Conservation (phyloP, 35 echinoderm and acorn worm genomes). For the Apostichopus parvimensis region DNA sequence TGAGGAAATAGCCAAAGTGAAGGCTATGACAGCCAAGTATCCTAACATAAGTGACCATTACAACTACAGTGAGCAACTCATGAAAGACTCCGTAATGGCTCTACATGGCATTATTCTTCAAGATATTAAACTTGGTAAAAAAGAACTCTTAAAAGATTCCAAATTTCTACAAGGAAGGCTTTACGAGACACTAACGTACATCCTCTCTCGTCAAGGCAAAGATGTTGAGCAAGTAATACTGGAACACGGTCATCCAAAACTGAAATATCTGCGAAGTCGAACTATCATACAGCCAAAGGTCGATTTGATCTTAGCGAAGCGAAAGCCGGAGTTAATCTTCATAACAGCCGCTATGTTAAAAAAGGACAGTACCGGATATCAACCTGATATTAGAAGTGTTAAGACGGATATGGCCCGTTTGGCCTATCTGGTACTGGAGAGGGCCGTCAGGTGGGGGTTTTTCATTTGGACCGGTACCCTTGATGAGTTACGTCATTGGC, state of each 20-base stretch:
- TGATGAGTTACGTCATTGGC: conserved; percentile 77
- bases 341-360: conserved; percentile 71
- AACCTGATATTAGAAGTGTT: conserved; percentile 74
- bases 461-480: conserved; percentile 86
- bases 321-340: conserved; percentile 70
- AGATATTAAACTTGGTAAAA: conserved; percentile 92
- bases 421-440: conserved; percentile 82
- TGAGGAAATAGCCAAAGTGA: conserved; percentile 21
- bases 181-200: conserved; percentile 90
- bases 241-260: conserved; percentile 77
- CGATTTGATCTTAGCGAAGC: conserved; percentile 79
- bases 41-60: conserved; percentile 90
- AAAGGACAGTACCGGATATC: conserved; percentile 74
- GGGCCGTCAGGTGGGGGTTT: conserved; percentile 82
- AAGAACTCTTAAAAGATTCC: conserved; percentile 86
- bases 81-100: conserved; percentile 81
- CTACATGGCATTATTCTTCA: conserved; percentile 91
- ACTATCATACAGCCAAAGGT: conserved; percentile 86
- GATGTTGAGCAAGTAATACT: conserved; percentile 85
- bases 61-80: conserved; percentile 87
- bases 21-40: conserved; percentile 58
- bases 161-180: conserved; percentile 86
- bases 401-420: conserved; percentile 87
- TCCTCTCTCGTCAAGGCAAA: conserved; percentile 83
- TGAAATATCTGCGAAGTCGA: conserved; percentile 79